Conservation (phyloP, 2,888 invertebrate species). For the Palloptera scutellata region DNA sequence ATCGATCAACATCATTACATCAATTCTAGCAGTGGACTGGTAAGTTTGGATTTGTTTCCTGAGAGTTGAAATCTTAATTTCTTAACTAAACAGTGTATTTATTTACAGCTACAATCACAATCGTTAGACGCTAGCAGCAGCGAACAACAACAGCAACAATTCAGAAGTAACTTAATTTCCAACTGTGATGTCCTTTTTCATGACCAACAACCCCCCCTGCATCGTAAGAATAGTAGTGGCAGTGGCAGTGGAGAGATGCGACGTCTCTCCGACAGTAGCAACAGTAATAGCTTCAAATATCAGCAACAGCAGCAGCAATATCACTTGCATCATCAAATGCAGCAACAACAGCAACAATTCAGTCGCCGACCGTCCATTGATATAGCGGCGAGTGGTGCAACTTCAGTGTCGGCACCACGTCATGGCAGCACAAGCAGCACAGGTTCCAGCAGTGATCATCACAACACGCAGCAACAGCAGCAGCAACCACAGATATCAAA, state of each 20-base stretch:
- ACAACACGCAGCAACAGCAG: constrained; percentile 39
- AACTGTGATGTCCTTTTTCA: constrained; percentile 64
- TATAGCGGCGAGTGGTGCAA: constrained; percentile 53
- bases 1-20: constrained; percentile 67
- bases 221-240: constrained; percentile 52
- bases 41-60: constrained; percentile 50
- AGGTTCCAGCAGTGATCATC: constrained; percentile 45
- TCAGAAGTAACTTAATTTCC: constrained; percentile 54
- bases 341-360: constrained; percentile 52
- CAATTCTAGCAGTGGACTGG: constrained; percentile 55
- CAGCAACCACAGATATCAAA: constrained; percentile 43
- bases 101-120: constrained; percentile 48
- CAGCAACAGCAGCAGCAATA: constrained; percentile 44
- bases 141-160: constrained; percentile 26
- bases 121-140: constrained; percentile 45
- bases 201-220: constrained; percentile 48
- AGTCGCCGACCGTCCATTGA: constrained; percentile 68
- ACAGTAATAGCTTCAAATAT: constrained; percentile 45
- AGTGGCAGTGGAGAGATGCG: constrained; percentile 62
- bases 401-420: constrained; percentile 37
- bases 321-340: constrained; percentile 47
- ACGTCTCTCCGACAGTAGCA: constrained; percentile 65
- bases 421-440: constrained; percentile 51
- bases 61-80: no score
- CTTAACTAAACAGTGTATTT: neutral